These are phyloP conservation scores for Eretmochelys imbricata DNA, from an alignment of 2,113 vertebrate species.

Conservation along the genomic window DNA sequence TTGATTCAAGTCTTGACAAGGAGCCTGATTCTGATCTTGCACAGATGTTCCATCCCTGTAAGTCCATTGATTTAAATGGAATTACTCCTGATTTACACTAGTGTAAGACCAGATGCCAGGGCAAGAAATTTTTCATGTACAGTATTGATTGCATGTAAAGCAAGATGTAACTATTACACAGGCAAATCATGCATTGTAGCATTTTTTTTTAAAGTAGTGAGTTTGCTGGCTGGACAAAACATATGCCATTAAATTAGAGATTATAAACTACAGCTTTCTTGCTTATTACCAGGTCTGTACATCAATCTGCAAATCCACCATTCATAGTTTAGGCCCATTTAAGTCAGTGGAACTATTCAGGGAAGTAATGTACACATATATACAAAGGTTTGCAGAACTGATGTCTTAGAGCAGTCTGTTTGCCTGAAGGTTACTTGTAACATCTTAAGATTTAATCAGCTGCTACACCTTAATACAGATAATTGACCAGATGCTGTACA, in stretches of 20 bases:
- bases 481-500: background rate
- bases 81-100: background rate
- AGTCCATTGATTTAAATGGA: background rate
- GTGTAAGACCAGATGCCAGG: background rate
- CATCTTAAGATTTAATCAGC: background rate
- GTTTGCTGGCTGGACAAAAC: background rate
- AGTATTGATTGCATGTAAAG: constrained; percentile 22
- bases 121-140: background rate
- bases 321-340: background rate
- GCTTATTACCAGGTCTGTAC: background rate
- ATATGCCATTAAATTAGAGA: background rate
- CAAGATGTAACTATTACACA: background rate
- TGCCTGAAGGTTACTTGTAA: background rate
- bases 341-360: constrained; percentile 23
- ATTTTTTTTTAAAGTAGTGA: background rate
- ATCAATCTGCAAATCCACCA: constrained; percentile 16
- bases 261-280: background rate
- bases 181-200: background rate
- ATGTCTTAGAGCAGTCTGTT: constrained; percentile 31
- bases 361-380: background rate
- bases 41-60: background rate
- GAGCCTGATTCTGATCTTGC: background rate
- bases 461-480: background rate
- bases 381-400: constrained; percentile 39
- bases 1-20: background rate